These are phyloP conservation scores for Elegia similella DNA, from an alignment of 2,888 invertebrate species.

Conservation along the genomic window DNA sequence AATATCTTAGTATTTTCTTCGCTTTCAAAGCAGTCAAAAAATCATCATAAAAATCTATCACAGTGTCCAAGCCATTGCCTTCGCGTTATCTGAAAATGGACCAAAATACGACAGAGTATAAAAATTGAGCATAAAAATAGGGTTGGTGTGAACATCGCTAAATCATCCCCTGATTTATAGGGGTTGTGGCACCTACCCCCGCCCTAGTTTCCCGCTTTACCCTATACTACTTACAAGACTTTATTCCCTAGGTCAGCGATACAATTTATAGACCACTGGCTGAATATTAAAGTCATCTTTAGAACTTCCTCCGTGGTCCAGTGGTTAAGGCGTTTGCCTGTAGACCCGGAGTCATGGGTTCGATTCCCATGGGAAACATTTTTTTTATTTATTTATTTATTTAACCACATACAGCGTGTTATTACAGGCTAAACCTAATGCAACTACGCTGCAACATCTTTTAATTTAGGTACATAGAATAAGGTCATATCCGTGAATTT, in stretches of 20 bases:
- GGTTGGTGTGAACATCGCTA: conserved; percentile 28
- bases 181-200: conserved; percentile 6
- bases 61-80: not conserved
- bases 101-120: not conserved
- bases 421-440: too few species aligned
- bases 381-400: too few species aligned
- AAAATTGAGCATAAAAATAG: conserved; percentile 25
- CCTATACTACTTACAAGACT: not conserved
- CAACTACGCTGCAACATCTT: too few species aligned
- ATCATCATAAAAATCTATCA: not conserved
- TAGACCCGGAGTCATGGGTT: too few species aligned
- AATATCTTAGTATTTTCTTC: too few species aligned
- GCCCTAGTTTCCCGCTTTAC: not conserved
- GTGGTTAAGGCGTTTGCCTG: too few species aligned
- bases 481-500: too few species aligned
- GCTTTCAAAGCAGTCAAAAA: not conserved
- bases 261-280: not conserved
- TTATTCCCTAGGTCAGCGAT: not conserved
- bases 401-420: too few species aligned
- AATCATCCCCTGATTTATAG: conserved; percentile 27
- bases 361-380: too few species aligned
- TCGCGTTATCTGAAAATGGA: not conserved
- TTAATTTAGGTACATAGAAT: too few species aligned
- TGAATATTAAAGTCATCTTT: too few species aligned
- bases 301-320: too few species aligned